Evolutionary conservation across 2,113 vertebrate genomes (phyloP).

Genomic region (Bostrychus sinensis): DNA sequence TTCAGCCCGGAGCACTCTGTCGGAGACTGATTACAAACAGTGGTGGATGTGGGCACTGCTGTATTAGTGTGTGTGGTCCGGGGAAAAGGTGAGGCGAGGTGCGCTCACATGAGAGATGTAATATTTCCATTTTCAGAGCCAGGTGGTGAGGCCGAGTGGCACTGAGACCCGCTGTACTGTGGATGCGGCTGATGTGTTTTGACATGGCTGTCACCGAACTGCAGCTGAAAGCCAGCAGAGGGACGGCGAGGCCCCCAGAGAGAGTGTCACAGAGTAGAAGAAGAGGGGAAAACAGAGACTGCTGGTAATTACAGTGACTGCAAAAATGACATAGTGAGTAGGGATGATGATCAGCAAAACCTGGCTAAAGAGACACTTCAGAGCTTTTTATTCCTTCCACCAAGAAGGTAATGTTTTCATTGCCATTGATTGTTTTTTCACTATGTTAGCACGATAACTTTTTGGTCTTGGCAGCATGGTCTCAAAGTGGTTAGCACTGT

Average conservation of each 20-base stretch:
- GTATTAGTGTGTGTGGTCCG: constrained; percentile 30
- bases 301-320: constrained; percentile 17
- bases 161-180: constrained; percentile 47
- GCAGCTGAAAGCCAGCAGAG: constrained; percentile 54
- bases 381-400: background rate
- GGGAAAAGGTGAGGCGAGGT: constrained; percentile 24
- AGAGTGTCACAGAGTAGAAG: constrained; percentile 28
- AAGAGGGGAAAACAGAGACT: constrained; percentile 15
- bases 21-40: constrained; percentile 33
- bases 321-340: constrained; percentile 2
- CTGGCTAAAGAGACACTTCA: background rate
- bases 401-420: background rate
- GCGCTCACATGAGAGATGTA: constrained; percentile 35
- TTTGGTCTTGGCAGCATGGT: background rate
- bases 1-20: constrained; percentile 37
- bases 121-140: constrained; percentile 40
- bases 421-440: background rate
- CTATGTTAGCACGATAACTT: too few relatives aligned
- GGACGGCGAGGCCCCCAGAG: constrained; percentile 32
- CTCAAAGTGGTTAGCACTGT: background rate
- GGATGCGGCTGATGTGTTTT: constrained; percentile 59
- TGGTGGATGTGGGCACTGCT: constrained; percentile 21
- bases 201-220: constrained; percentile 63
- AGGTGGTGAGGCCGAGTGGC: constrained; percentile 53
- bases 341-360: background rate